Percentiles rank a stretch among this genome's conserved stretches.
phyloP scores from a whole-genome alignment of 2,113 vertebrate species.

The Mustela lutreola region DNA sequence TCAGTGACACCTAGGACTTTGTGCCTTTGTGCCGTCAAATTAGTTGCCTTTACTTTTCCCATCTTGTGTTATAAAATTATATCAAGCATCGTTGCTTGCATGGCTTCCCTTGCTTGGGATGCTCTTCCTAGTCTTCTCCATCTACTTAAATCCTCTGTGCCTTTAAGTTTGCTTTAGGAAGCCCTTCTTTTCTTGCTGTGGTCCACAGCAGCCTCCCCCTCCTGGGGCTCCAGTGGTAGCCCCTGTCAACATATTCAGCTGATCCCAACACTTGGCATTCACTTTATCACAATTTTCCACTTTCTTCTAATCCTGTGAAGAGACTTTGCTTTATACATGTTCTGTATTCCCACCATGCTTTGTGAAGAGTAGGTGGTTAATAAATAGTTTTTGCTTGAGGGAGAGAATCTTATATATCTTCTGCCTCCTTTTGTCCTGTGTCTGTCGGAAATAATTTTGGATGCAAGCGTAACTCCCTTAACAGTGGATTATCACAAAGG shows the following conservation, averaged over 20 bases:
- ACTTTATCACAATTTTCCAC: neutral
- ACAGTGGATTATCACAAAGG: neutral
- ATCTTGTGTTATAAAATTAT: neutral
- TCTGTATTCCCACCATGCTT: neutral
- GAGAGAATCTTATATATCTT: neutral
- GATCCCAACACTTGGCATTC: neutral
- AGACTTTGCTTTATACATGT: neutral
- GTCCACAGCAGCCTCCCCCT: no score
- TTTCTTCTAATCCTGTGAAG: neutral
- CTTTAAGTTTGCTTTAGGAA: neutral
- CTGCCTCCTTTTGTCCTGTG: neutral
- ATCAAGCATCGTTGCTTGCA: neutral
- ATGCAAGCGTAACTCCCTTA: neutral
- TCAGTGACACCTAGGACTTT: neutral
- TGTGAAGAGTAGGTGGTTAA: neutral
- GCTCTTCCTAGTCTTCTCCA: neutral
- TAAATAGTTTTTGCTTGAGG: neutral
- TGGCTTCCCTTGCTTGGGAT: neutral
- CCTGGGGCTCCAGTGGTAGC: no score
- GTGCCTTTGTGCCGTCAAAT: neutral
- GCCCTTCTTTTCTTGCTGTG: fast-evolving
- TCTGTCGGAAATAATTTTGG: neutral
- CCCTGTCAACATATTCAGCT: neutral
- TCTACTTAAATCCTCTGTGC: neutral
- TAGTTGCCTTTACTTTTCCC: neutral